Conservation (phyloP, 1,140 invertebrate species). For the Chelonus insularis region DNA sequence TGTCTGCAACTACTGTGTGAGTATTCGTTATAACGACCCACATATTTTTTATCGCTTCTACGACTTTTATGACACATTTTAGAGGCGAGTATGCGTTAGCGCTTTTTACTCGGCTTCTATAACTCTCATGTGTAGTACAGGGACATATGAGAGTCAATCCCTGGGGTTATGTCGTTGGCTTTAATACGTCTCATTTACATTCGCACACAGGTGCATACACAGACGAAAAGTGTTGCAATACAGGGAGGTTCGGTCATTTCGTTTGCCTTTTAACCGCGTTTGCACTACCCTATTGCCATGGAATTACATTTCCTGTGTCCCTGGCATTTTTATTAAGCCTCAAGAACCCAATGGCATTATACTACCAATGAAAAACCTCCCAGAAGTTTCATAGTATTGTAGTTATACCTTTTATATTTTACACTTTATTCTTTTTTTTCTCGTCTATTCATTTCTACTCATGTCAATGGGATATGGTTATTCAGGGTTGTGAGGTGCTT, state of each 20-base stretch:
- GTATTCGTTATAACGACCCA: conserved; percentile 6
- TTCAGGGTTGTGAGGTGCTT: too few species aligned
- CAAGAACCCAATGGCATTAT: too few species aligned
- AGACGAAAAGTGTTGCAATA: conserved; percentile 4
- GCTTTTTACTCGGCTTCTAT: conserved; percentile 4
- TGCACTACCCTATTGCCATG: too few species aligned
- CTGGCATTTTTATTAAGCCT: too few species aligned
- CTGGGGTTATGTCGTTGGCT: conserved; percentile 19
- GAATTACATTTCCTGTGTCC: too few species aligned
- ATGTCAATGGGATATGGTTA: too few species aligned
- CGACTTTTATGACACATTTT: conserved; percentile 44
- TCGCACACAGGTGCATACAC: conserved; percentile 9
- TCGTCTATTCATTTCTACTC: too few species aligned
- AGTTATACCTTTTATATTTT: too few species aligned
- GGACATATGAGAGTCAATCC: conserved; percentile 20
- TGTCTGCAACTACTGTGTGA: neutral
- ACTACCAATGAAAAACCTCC: too few species aligned
- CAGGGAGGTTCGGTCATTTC: conserved; percentile 7
- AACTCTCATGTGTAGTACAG: neutral
- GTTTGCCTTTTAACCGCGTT: too few species aligned
- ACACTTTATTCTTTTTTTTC: too few species aligned
- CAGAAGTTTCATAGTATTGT: too few species aligned
- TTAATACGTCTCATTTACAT: conserved; percentile 30
- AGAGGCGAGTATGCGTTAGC: conserved; percentile 25
- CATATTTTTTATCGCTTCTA: conserved; percentile 47